These are phyloP conservation scores for Campylorhamphus procurvoides DNA, from an alignment of 2,113 vertebrate genomes.

Conservation along the genomic window DNA sequence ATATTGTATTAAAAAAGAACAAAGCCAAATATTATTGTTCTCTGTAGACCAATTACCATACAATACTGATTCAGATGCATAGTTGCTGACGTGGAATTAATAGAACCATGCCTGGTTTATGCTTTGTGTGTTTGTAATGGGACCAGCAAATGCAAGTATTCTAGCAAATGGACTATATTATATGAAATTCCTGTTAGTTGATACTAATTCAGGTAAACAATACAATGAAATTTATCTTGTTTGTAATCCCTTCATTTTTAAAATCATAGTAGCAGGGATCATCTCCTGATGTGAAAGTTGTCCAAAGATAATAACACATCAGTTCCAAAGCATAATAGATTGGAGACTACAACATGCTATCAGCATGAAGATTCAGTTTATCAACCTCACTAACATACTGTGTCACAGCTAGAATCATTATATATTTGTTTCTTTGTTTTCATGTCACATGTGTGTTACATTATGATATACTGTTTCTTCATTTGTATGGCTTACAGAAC, in stretches of 20 bases:
- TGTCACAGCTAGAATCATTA: slow-evolving; percentile 76
- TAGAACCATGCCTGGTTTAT: slow-evolving; percentile 16
- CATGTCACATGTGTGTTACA: slow-evolving; percentile 44
- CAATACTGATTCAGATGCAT: not conserved
- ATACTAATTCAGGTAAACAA: slow-evolving; percentile 67
- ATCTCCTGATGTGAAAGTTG: slow-evolving; percentile 76
- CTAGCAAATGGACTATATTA: not conserved
- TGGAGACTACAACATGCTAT: slow-evolving; percentile 66
- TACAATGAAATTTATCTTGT: slow-evolving; percentile 63
- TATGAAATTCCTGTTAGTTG: slow-evolving; percentile 37
- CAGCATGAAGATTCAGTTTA: slow-evolving; percentile 67
- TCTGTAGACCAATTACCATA: not conserved
- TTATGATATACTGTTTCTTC: slow-evolving; percentile 47
- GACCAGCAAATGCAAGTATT: slow-evolving; percentile 9
- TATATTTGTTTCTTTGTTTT: slow-evolving; percentile 72
- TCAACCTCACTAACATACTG: slow-evolving; percentile 58
- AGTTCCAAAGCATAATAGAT: slow-evolving; percentile 73
- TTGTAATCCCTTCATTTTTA: slow-evolving; percentile 74
- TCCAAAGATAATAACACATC: slow-evolving; percentile 76
- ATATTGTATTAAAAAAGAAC: not conserved
- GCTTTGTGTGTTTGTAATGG: slow-evolving; percentile 28
- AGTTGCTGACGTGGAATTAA: slow-evolving; percentile 22
- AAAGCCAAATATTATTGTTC: not conserved
- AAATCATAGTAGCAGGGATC: slow-evolving; percentile 66
- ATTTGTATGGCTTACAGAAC: not conserved